Conservation (phyloP, 2,113 vertebrate genomes). For the Larimichthys polyactis region DNA sequence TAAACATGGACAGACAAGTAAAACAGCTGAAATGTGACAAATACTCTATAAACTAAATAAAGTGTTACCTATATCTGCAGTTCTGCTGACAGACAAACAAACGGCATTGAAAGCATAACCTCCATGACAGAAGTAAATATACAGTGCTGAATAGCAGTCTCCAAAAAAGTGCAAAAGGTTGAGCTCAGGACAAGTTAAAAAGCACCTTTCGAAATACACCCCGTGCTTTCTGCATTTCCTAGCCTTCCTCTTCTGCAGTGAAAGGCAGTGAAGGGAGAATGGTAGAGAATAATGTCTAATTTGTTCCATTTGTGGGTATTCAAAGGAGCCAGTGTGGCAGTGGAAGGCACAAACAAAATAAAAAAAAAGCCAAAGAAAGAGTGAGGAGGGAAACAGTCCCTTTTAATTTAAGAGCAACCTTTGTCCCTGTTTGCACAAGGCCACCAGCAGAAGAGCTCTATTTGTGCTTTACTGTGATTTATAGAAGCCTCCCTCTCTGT, state of each 20-base stretch:
- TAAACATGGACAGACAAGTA: no score
- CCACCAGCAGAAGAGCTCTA: conserved; percentile 58
- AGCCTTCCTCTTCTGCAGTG: neutral
- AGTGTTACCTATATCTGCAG: no score
- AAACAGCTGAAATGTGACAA: no score
- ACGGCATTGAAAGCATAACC: no score
- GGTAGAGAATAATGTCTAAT: neutral
- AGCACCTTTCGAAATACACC: neutral
- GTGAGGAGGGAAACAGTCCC: neutral
- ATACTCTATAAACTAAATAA: no score
- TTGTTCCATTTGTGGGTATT: neutral
- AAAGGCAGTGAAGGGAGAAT: neutral
- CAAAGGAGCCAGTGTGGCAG: neutral
- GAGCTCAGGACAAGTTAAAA: neutral
- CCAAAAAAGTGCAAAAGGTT: neutral
- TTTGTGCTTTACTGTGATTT: conserved; percentile 71
- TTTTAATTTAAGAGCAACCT: conserved; percentile 69
- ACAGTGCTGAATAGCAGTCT: no score
- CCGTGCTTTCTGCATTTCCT: neutral
- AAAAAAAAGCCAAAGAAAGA: neutral
- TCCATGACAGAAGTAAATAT: no score
- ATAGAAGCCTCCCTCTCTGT: conserved; percentile 52
- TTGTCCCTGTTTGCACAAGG: conserved; percentile 61
- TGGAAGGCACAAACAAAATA: neutral
- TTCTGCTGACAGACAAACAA: no score